phyloP scores from a whole-genome alignment of 92 coral and sea anemone genomes.

The Micromussa lordhowensis region DNA sequence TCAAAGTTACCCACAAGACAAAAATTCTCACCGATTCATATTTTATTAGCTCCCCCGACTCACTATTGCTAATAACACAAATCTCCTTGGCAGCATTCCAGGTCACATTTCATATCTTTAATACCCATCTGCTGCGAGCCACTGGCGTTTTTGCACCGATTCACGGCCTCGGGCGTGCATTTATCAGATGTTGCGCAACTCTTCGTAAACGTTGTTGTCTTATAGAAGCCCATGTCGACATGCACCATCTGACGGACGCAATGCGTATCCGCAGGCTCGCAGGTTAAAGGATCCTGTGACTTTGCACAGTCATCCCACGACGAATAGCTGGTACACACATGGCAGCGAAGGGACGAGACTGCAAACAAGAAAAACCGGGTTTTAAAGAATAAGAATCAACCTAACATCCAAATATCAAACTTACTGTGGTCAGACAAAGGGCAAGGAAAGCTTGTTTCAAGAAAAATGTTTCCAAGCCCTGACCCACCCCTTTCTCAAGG shows the following conservation, averaged over 20 bases:
- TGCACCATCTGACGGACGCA: slow-evolving; percentile 1
- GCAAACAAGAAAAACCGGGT: background rate
- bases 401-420: background rate
- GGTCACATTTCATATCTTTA: background rate
- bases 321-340: slow-evolving; percentile 4
- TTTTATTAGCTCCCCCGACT: background rate
- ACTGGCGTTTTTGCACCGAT: slow-evolving; percentile 6
- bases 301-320: slow-evolving; percentile 27
- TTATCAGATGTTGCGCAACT: slow-evolving; percentile 29
- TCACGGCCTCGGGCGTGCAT: slow-evolving; percentile 19
- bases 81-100: slow-evolving; percentile 23
- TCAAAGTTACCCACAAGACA: too few relatives aligned
- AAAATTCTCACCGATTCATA: background rate
- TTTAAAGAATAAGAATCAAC: background rate
- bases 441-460: background rate
- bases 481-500: too few relatives aligned
- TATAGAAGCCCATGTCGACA: background rate
- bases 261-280: slow-evolving; percentile 1
- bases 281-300: slow-evolving; percentile 21
- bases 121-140: background rate
- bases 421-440: background rate
- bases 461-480: too few relatives aligned
- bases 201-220: background rate
- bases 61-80: slow-evolving; percentile 4
- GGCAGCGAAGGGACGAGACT: slow-evolving; percentile 5